These are phyloP conservation scores for Neolamprologus longior DNA, from an alignment of 2,113 vertebrate species.

Conservation along the genomic window DNA sequence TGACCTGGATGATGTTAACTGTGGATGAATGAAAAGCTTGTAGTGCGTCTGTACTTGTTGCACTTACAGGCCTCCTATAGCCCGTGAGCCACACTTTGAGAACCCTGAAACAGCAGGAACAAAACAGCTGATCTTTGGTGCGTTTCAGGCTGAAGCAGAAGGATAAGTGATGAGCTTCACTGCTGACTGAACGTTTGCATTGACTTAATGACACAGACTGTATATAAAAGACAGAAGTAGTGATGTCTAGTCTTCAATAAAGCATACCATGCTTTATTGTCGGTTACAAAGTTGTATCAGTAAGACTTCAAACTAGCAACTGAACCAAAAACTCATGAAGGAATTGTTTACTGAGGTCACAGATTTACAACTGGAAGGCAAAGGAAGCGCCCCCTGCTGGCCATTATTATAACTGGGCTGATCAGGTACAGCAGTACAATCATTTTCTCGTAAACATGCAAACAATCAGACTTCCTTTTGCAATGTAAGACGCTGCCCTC, in stretches of 20 bases:
- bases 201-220: neutral
- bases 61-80: neutral
- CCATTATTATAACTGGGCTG: fast-evolving
- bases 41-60: fast-evolving
- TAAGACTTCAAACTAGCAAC: neutral
- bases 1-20: neutral
- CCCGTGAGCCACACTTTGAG: neutral
- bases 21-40: neutral
- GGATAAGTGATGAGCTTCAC: neutral
- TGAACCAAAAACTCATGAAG: neutral
- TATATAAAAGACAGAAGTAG: neutral
- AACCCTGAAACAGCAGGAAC: neutral
- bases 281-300: fast-evolving
- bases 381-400: neutral
- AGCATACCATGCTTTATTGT: neutral
- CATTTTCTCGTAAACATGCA: neutral
- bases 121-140: neutral
- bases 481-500: neutral
- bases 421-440: neutral
- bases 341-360: neutral
- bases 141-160: neutral
- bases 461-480: neutral
- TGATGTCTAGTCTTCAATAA: neutral
- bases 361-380: neutral
- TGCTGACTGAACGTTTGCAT: neutral